A percentile compares a stretch with the other conserved stretches of the same genome.
Evolutionary conservation across 2,797 vertebrate species (phyloP).

Genomic region (Linurgus olivaceus): DNA sequence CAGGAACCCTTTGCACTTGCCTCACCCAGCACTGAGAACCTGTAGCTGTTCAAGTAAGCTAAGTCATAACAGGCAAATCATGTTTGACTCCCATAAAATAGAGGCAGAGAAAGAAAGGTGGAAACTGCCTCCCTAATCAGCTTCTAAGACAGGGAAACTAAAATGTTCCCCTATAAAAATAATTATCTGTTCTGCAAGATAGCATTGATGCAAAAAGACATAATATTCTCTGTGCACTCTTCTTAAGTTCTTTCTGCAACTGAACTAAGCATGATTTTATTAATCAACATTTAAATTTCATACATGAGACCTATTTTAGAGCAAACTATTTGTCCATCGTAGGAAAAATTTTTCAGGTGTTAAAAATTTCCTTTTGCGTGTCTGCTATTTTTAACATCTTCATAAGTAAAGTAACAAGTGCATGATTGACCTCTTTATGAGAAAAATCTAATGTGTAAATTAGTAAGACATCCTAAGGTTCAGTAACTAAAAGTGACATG

Average conservation of each 20-base stretch:
- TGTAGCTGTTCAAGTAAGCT: not conserved
- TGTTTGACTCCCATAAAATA: not conserved
- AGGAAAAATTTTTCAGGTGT: not conserved
- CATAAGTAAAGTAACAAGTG: not conserved
- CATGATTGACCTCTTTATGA: not conserved
- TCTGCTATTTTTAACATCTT: not conserved
- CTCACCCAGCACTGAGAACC: not conserved
- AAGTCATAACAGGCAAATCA: not conserved
- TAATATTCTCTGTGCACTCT: not conserved
- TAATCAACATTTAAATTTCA: not conserved
- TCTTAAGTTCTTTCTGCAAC: not conserved
- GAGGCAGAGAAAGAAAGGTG: not conserved
- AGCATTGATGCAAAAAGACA: not conserved
- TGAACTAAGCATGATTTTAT: not conserved
- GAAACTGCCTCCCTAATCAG: not conserved
- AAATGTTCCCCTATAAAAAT: not conserved
- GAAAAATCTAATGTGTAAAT: conserved; percentile 24
- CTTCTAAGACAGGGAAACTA: not conserved
- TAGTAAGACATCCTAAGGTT: not conserved
- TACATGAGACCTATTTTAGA: not conserved
- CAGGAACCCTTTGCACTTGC: not conserved
- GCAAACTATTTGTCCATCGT: not conserved
- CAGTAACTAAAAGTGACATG: conserved; percentile 26
- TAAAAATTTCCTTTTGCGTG: not conserved
- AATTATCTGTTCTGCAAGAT: not conserved